Percentiles rank a stretch among this genome's conserved stretches.
phyloP scores from a whole-genome alignment of 2,113 vertebrate genomes.

The Sylvia atricapilla region DNA sequence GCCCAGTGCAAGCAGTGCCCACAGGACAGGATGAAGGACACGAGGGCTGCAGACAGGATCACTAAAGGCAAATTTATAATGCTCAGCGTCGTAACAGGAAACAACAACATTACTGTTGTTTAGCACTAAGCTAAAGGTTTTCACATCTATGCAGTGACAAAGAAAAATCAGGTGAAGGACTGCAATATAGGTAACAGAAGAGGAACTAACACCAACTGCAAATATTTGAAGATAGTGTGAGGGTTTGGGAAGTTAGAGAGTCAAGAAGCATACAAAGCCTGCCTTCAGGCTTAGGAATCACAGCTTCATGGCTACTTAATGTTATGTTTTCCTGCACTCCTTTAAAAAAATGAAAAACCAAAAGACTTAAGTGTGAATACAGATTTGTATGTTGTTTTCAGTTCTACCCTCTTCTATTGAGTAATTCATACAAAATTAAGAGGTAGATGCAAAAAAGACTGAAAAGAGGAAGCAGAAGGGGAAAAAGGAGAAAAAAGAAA shows the following conservation, averaged over 20 bases:
- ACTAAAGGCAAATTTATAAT: background rate
- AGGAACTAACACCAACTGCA: background rate
- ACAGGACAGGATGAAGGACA: fast-evolving
- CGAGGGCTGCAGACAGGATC: background rate
- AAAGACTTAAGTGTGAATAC: background rate
- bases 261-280: background rate
- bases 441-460: background rate
- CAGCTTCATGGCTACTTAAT: background rate
- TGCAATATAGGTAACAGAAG: background rate
- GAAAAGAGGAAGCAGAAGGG: background rate
- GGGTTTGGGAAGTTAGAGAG: background rate
- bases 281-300: background rate
- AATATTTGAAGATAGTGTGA: background rate
- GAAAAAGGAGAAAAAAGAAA: background rate
- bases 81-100: background rate
- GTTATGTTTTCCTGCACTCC: background rate
- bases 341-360: background rate
- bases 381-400: background rate
- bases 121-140: background rate
- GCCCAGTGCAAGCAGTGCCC: background rate
- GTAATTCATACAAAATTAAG: background rate
- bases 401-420: background rate
- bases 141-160: background rate
- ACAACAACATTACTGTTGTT: background rate
- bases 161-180: background rate